Conservation (phyloP, 2,888 invertebrate genomes). For the Sussaba pulchella region DNA sequence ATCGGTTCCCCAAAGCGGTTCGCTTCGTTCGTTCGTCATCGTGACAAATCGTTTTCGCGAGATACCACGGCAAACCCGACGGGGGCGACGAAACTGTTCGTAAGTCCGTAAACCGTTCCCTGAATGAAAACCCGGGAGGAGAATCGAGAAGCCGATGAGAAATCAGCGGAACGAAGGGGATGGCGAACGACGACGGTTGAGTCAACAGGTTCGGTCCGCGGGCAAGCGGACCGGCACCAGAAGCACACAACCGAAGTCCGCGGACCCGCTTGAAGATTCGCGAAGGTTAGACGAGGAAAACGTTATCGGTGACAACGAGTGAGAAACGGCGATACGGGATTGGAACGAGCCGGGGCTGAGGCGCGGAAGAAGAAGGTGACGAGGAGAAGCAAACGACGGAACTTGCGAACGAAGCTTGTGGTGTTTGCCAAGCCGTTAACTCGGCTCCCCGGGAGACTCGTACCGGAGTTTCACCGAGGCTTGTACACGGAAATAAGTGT, state of each 20-base stretch:
- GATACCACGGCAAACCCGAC: background rate
- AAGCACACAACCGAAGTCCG: constrained; percentile 15
- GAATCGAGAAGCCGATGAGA: constrained; percentile 1
- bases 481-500: constrained; percentile 26
- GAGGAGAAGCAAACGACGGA: constrained; percentile 62
- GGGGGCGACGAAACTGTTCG: background rate
- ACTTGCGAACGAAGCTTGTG: constrained; percentile 62
- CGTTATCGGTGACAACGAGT: constrained; percentile 26
- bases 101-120: constrained; percentile 18
- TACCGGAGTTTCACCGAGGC: constrained; percentile 55
- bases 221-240: background rate
- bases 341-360: constrained; percentile 29
- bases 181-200: constrained; percentile 42
- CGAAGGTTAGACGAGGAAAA: constrained; percentile 2
- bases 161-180: constrained; percentile 5
- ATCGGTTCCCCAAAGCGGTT: constrained; percentile 6
- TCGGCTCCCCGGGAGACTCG: constrained; percentile 59
- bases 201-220: constrained; percentile 50
- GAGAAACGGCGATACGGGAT: constrained; percentile 29
- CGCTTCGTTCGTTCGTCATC: constrained; percentile 6
- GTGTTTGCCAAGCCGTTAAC: constrained; percentile 72
- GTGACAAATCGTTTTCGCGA: constrained; percentile 15
- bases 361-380: constrained; percentile 53
- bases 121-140: background rate
- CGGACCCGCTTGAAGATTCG: constrained; percentile 35